Evolutionary conservation across 92 coral and sea anemone species (phyloP).

Genomic region (Desmophyllum pertusum): DNA sequence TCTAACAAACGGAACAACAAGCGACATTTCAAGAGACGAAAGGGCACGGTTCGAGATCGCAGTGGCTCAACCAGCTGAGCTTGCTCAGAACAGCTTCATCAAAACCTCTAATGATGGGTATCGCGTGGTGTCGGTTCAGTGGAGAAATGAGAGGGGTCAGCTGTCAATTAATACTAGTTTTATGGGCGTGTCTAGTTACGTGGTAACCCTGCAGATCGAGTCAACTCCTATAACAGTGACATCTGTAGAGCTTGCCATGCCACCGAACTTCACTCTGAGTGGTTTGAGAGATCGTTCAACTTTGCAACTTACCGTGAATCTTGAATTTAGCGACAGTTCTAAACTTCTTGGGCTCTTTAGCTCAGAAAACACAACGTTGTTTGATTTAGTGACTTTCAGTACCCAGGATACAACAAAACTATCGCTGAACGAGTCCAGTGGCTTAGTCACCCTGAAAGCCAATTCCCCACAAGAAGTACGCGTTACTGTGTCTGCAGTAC

Average conservation of each 20-base stretch:
- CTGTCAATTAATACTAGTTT: conserved; percentile 35
- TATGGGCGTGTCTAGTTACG: conserved; percentile 16
- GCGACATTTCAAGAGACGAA: conserved; percentile 35
- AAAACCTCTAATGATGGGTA: background rate
- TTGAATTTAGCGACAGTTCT: conserved; percentile 43
- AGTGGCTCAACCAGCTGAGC: conserved; percentile 45
- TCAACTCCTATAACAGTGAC: conserved; percentile 34
- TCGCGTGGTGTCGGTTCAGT: conserved; percentile 27
- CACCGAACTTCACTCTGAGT: conserved; percentile 34
- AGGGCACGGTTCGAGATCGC: conserved; percentile 6
- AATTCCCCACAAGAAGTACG: conserved; percentile 44
- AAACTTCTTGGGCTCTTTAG: conserved; percentile 29
- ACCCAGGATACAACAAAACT: conserved; percentile 38
- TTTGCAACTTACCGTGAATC: conserved; percentile 37
- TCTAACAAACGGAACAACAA: conserved; percentile 46
- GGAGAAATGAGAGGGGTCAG: conserved; percentile 19
- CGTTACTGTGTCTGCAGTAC: conserved; percentile 35
- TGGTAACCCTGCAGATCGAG: conserved; percentile 13
- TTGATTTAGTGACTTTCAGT: conserved; percentile 36
- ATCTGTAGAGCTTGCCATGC: conserved; percentile 19
- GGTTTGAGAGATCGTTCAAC: conserved; percentile 39
- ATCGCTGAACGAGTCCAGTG: conserved; percentile 44
- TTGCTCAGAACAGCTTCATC: conserved; percentile 29
- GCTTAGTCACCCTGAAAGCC: conserved; percentile 35
- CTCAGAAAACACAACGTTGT: conserved; percentile 31